These are phyloP conservation scores for Phylloscopus trochiloides DNA, from an alignment of 2,113 vertebrate species.

Conservation along the genomic window DNA sequence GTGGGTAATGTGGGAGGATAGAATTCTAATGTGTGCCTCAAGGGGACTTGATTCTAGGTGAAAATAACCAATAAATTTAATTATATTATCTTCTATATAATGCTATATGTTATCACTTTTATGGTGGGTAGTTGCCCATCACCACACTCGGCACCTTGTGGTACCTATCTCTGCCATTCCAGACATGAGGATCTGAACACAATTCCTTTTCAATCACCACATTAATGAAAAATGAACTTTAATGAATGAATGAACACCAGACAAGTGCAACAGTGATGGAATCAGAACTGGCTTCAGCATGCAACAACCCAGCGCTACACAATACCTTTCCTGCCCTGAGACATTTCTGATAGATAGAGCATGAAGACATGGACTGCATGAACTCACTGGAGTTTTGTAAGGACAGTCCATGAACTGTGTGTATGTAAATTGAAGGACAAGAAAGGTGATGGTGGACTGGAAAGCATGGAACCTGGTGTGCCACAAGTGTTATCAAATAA, in stretches of 20 bases:
- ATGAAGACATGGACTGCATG: not conserved
- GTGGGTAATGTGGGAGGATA: not conserved
- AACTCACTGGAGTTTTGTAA: not conserved
- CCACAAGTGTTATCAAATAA: not conserved
- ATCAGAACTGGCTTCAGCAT: not conserved
- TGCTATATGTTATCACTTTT: not conserved
- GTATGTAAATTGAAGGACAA: not conserved
- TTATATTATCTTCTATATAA: not conserved
- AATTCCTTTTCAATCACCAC: not conserved
- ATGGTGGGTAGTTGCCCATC: not conserved
- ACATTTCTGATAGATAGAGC: not conserved
- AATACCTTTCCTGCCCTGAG: too few species aligned
- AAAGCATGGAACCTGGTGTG: not conserved
- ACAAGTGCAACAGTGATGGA: not conserved
- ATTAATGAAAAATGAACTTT: not conserved
- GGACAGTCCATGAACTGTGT: not conserved
- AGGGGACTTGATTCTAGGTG: not conserved
- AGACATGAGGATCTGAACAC: not conserved
- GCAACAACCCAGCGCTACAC: not conserved
- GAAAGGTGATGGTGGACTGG: not conserved
- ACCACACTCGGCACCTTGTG: fast-evolving
- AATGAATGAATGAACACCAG: not conserved
- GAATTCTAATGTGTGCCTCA: not conserved
- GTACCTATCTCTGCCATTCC: not conserved
- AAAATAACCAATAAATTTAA: not conserved